Evolutionary conservation across 2,888 invertebrate species (phyloP), one percentile per base, ranked within the genome.

Genomic region (Entomobrya multifasciata): DNA sequence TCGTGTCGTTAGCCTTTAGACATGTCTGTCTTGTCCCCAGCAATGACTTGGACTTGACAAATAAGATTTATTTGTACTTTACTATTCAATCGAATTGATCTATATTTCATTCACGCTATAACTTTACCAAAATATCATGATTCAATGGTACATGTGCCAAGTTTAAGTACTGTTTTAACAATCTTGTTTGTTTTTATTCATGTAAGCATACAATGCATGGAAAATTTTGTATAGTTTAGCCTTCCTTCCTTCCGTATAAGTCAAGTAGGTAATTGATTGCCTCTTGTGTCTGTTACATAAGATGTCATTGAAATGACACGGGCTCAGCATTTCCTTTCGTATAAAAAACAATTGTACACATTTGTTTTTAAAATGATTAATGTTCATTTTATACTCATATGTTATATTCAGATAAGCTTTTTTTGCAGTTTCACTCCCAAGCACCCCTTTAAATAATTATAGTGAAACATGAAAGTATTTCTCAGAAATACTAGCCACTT

Each of bases 91-190:
- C 15, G 30, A 30, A 30, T 30, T 30, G 36, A n/a, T 62, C 62
- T 27, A 62, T 62, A 62, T 62, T 62, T 62, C 22, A 62, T 36
- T 13, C 36, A 13, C 27, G 25, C 27, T 36, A 20, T 36, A 20
- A 67, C 36, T 20, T 20, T 41, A 67, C n/a, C 5, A 62, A 25
- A 13, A 36, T 36, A 36, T 36, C 8, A 6, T 62, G 27, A 36
- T 15, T 62, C 62, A 62, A 17, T 62, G 62, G 30, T 62, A 15
- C 36, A 30, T 62, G 17, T 67, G 44, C 41, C 41, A 67, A 20
- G n/a, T 13, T 60, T 60, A 27, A 60, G 11, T 27, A 17, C 55
- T 55, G 20, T 25, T 8, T 15, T 25, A 25, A 20, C 22, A 60
- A 60, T 60, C 25, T 1, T 62, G 60, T 27, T 60, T 11, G n/a